phyloP scores from a whole-genome alignment of 2,888 invertebrate genomes.

The Cyclophora albipunctata region DNA sequence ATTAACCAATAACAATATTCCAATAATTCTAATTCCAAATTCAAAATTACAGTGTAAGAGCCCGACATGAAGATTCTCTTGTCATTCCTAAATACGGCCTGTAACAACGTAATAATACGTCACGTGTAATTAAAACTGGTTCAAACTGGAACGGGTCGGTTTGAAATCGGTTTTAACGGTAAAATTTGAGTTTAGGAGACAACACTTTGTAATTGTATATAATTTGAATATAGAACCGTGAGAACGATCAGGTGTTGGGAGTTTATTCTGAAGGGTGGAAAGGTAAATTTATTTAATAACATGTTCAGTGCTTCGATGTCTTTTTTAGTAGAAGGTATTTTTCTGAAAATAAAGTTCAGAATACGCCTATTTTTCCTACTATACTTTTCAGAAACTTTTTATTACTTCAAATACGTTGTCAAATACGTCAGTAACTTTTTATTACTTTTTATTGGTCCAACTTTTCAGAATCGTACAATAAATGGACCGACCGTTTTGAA shows the following conservation, averaged over 20 bases:
- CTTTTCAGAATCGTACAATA: too few relatives aligned
- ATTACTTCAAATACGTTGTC: too few relatives aligned
- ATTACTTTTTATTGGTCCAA: too few relatives aligned
- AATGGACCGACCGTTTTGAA: too few relatives aligned
- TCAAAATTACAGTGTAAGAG: background rate
- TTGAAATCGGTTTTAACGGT: conserved; percentile 6
- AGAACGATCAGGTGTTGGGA: conserved; percentile 7
- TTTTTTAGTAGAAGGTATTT: too few relatives aligned
- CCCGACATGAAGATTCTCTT: background rate
- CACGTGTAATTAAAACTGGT: conserved; percentile 1
- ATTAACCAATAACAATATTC: too few relatives aligned
- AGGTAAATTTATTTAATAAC: conserved; percentile 6
- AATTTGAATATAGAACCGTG: conserved; percentile 12
- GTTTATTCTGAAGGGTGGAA: conserved; percentile 1
- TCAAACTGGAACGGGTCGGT: conserved; percentile 2
- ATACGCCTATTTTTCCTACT: too few relatives aligned
- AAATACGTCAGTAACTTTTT: too few relatives aligned
- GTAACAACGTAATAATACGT: background rate
- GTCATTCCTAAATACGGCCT: background rate
- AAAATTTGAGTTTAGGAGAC: conserved; percentile 12
- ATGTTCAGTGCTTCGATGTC: too few relatives aligned
- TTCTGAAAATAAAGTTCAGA: too few relatives aligned
- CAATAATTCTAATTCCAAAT: too few relatives aligned
- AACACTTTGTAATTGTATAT: conserved; percentile 15
- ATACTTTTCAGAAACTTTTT: too few relatives aligned